Evolutionary conservation across 1,140 invertebrate species (phyloP), one percentile per base, ranked within the genome.

Genomic region (Polyergus mexicanus): DNA sequence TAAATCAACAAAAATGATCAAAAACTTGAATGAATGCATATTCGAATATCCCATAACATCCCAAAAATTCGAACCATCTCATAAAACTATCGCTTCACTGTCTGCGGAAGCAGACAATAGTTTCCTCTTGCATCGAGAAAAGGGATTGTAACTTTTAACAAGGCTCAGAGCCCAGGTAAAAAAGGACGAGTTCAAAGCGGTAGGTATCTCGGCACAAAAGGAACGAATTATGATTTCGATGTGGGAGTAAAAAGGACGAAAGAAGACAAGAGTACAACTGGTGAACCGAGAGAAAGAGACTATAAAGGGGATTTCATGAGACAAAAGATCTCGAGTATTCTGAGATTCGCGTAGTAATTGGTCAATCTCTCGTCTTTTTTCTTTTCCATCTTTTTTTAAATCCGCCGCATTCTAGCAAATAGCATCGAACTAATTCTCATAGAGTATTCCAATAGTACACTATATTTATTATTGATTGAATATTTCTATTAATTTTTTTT

Each of bases 341-440:
- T 83, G 76, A 86, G 69, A 80, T 38, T 86, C 47, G 66, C 51
- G 54, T 65, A 68, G 78, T 88, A 89, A 90, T 90, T 90, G 89
- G 28, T 89, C 77, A 77, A 84, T 90, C 77, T 68, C 68, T 88
- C 44, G 6, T 84, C 56, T 56, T 62, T 80, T 68, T 32, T 51
- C n/a, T 6, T 58, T 74, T 71, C 4, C 3, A 19, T 51, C 4
- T 51, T 16, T 58, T 44, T 62, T 58, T 41, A 32, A 74, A 75
- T 83, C 60, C 6, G 1, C 16, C 47, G 25, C 13, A 22, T 75
- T 62, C 28, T n/a, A 44, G 63, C 28, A 51, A 63, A 51, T 22
- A 19, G 51, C 1, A 35, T 35, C 7, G 32, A 54, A 51, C n/a
- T 7, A 16, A n/a, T 10, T 35, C 10, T 68, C 7, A 10, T 35